Evolutionary conservation across 2,888 invertebrate genomes (phyloP).

Genomic region (Hoplodrina blanda): DNA sequence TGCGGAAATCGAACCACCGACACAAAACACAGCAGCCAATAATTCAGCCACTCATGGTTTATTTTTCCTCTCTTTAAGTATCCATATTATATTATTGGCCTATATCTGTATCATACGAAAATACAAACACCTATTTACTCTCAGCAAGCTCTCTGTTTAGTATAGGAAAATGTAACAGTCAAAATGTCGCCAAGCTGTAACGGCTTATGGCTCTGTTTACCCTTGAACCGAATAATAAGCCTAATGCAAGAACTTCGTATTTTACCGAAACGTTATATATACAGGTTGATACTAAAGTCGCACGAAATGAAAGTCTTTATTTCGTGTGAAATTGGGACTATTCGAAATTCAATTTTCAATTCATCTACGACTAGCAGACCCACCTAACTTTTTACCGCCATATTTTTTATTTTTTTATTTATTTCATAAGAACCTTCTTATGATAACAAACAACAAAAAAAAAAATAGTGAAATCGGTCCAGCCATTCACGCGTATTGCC

Average conservation of each 20-base stretch:
- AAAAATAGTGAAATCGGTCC: too few relatives aligned
- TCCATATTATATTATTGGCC: too few relatives aligned
- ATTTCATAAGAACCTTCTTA: too few relatives aligned
- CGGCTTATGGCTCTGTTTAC: constrained; percentile 41
- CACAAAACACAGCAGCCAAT: too few relatives aligned
- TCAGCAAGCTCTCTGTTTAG: neutral
- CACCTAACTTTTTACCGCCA: too few relatives aligned
- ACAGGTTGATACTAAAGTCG: neutral
- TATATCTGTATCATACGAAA: neutral
- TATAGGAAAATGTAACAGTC: constrained; percentile 10
- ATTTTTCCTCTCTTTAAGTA: too few relatives aligned
- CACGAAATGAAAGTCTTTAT: too few relatives aligned
- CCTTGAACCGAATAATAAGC: constrained; percentile 33
- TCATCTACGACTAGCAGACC: neutral
- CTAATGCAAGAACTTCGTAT: constrained; percentile 28
- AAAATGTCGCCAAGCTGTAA: constrained; percentile 25
- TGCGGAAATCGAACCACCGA: too few relatives aligned
- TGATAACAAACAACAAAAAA: too few relatives aligned
- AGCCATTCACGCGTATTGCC: too few relatives aligned
- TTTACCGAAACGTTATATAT: constrained; percentile 6
- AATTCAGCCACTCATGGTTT: too few relatives aligned
- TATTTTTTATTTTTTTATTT: too few relatives aligned
- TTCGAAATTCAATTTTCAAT: neutral
- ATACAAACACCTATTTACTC: constrained; percentile 4
- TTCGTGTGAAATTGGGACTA: neutral